These are phyloP conservation scores for Anthoscopus minutus DNA, from an alignment of 2,113 vertebrate species.

Conservation along the genomic window DNA sequence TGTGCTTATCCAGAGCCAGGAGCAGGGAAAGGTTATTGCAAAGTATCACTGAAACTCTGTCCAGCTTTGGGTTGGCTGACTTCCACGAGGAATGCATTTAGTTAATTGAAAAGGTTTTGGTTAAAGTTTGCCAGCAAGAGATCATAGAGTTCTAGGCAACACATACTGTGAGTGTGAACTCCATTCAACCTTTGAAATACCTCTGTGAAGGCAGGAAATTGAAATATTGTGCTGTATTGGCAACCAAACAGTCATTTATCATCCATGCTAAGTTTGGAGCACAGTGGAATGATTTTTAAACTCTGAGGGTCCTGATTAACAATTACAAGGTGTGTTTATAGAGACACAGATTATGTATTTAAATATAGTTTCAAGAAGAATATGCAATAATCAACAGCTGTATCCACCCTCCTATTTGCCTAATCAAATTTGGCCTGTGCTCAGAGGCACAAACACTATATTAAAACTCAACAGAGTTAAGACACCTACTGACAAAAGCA, in stretches of 20 bases:
- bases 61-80: slow-evolving; percentile 40
- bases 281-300: slow-evolving; percentile 52
- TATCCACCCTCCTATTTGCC: slow-evolving; percentile 46
- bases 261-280: slow-evolving; percentile 72
- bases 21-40: slow-evolving; percentile 23
- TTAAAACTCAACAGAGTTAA: slow-evolving; percentile 72
- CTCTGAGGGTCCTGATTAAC: slow-evolving; percentile 63
- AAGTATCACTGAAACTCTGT: slow-evolving; percentile 50
- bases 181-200: slow-evolving; percentile 86
- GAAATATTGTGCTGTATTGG: slow-evolving; percentile 90
- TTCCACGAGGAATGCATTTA: slow-evolving; percentile 79
- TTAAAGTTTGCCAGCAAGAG: slow-evolving; percentile 72
- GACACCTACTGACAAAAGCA: slow-evolving; percentile 76
- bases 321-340: slow-evolving; percentile 56
- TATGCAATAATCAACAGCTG: slow-evolving; percentile 62
- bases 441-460: slow-evolving; percentile 64
- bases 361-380: slow-evolving; percentile 35
- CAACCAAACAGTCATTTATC: slow-evolving; percentile 86
- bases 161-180: slow-evolving; percentile 93
- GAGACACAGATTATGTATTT: slow-evolving; percentile 32
- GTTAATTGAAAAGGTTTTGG: slow-evolving; percentile 83
- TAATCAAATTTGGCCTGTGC: slow-evolving; percentile 56
- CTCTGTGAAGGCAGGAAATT: slow-evolving; percentile 88
- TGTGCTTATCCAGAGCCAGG: background rate
- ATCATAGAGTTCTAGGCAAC: slow-evolving; percentile 77